Percentiles rank a stretch among this genome's conserved stretches.
phyloP scores from a whole-genome alignment of 1,140 invertebrate genomes.

The Hypothenemus hampei region DNA sequence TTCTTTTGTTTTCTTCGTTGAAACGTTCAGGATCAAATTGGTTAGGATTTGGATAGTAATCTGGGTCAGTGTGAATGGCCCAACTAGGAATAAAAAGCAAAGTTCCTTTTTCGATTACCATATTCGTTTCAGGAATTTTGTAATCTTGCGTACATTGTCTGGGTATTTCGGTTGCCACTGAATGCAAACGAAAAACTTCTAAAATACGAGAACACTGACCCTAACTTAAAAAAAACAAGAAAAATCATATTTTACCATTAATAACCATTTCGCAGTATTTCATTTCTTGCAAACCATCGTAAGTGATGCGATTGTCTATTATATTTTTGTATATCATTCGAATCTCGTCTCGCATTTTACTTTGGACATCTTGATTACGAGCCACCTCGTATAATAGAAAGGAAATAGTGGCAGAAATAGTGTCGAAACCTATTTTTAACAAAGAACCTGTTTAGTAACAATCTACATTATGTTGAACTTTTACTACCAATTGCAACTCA shows the following conservation, averaged over 20 bases:
- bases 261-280: constrained; percentile 35
- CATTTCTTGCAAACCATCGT: constrained; percentile 35
- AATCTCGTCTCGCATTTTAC: constrained; percentile 42
- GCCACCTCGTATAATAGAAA: constrained; percentile 54
- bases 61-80: constrained; percentile 47
- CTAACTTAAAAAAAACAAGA: not conserved
- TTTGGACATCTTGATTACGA: constrained; percentile 44
- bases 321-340: constrained; percentile 16
- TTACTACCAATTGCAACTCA: too few species aligned
- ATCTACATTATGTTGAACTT: constrained; percentile 29
- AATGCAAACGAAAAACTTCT: constrained; percentile 50
- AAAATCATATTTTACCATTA: constrained; percentile 26
- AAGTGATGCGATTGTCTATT: constrained; percentile 33
- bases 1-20: constrained; percentile 38
- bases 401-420: constrained; percentile 50
- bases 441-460: constrained; percentile 43
- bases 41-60: constrained; percentile 45
- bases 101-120: constrained; percentile 44
- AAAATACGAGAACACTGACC: constrained; percentile 19
- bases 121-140: constrained; percentile 44
- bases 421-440: constrained; percentile 39
- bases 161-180: constrained; percentile 42
- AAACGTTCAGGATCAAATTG: constrained; percentile 51
- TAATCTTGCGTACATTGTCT: constrained; percentile 44
- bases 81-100: constrained; percentile 37